Evolutionary conservation across 2,888 invertebrate species (phyloP), one percentile per base, ranked within the genome.

Genomic region (Tyria jacobaeae): DNA sequence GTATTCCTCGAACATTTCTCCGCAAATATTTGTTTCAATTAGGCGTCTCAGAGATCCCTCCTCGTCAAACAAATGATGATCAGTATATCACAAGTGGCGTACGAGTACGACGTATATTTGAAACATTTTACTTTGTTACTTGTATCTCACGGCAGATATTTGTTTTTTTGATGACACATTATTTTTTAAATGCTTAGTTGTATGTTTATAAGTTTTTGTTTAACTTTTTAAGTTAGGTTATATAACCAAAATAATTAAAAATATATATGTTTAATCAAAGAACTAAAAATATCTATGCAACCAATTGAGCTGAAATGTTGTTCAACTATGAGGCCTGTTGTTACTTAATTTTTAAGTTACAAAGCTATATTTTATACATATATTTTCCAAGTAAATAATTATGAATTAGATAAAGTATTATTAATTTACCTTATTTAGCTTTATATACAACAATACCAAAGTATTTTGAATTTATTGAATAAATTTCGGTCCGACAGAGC

Each of bases 1-100:
- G 57, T 54, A 31, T 59, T 76, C 76, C 76, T 75, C 60, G 71
- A 80, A 75, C 76, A 82, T 82, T 88, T 81, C 84, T 84, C 77
- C 66, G 80, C 88, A 90, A 91, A 92, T 92, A 91, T 92, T 92
- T 90, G 92, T 91, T 91, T 90, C 92, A 92, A 92, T 92, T 91
- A 92, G 89, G 79, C 82, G 76, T 79, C 82, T 82, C 83, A 75
- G 78, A 81, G 77, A 79, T 78, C 84, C 84, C 83, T 71, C 57
- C 78, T 75, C 81, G 83, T 85, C 88, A 88, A 87, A 88, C 85
- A 87, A 90, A 90, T 87, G 85, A 85, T 88, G 88, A 89, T 89
- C 83, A 84, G 81, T 84, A 77, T 81, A 85, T 88, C 81, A 84
- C 74, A 82, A 86, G 78, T 83, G 87, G 86, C 86, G 80, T 75